phyloP scores from a whole-genome alignment of 2,113 vertebrate genomes.

The Entomyzon cyanotis region DNA sequence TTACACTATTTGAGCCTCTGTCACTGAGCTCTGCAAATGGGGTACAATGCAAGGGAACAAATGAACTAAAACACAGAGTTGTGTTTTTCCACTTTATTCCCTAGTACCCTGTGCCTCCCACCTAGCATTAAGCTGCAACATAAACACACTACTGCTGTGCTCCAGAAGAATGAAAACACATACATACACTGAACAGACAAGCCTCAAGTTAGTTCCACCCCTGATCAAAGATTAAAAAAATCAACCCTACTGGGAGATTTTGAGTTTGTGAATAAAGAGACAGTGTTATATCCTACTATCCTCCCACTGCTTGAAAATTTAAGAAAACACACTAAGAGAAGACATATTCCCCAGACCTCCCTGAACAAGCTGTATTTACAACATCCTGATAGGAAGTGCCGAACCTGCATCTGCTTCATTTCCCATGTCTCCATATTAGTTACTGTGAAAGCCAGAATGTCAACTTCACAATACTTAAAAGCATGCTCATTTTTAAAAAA shows the following conservation, averaged over 20 bases:
- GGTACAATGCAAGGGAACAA: background rate
- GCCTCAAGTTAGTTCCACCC: background rate
- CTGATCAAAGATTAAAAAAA: background rate
- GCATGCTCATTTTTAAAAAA: background rate
- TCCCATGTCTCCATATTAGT: background rate
- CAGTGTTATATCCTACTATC: background rate
- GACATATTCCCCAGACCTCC: background rate
- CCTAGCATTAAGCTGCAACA: background rate
- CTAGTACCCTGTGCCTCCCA: background rate
- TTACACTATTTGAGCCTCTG: background rate
- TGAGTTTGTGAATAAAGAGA: background rate
- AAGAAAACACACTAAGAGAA: background rate
- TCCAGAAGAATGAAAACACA: background rate
- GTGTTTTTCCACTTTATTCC: background rate
- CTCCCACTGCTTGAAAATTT: background rate
- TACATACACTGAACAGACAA: background rate
- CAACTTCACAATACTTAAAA: background rate
- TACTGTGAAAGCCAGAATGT: background rate
- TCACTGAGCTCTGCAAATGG: background rate
- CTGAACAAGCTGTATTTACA: background rate
- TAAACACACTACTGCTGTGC: background rate
- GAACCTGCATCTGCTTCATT: background rate
- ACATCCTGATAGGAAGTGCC: background rate
- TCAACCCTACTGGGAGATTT: background rate
- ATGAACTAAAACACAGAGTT: background rate